Percentiles rank a stretch among this genome's conserved stretches.
phyloP scores from a whole-genome alignment of 2,113 vertebrate species.

The Uria lomvia region DNA sequence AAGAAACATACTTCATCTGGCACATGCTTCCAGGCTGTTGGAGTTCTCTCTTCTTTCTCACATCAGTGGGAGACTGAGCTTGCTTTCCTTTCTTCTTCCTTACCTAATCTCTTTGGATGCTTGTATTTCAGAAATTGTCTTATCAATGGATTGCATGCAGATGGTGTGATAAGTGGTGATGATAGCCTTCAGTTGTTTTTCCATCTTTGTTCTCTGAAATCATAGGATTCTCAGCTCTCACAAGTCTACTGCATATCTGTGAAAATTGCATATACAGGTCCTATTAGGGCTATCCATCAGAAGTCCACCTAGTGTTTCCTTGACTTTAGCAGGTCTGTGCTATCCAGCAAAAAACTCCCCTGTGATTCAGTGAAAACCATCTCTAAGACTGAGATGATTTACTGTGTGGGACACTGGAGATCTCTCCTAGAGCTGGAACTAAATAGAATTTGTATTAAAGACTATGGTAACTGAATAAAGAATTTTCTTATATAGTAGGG shows the following conservation, averaged over 20 bases:
- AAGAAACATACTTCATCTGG: not conserved
- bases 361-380: not conserved
- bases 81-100: not conserved
- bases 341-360: not conserved
- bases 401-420: accelerated
- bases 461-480: not conserved
- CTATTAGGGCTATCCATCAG: not conserved
- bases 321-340: not conserved
- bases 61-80: not conserved
- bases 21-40: not conserved
- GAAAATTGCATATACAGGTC: not conserved
- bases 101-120: not conserved
- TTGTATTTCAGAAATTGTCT: not conserved
- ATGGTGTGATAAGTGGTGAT: not conserved
- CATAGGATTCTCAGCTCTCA: not conserved
- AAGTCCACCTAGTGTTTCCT: not conserved
- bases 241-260: not conserved
- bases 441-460: not conserved
- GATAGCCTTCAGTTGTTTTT: not conserved
- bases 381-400: not conserved
- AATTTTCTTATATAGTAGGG: not conserved
- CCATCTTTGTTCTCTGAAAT: not conserved
- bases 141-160: not conserved
- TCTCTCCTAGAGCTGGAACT: not conserved
- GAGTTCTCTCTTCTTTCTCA: not conserved